Conservation (phyloP, 2,888 invertebrate genomes). For the Andrena bicolor region DNA sequence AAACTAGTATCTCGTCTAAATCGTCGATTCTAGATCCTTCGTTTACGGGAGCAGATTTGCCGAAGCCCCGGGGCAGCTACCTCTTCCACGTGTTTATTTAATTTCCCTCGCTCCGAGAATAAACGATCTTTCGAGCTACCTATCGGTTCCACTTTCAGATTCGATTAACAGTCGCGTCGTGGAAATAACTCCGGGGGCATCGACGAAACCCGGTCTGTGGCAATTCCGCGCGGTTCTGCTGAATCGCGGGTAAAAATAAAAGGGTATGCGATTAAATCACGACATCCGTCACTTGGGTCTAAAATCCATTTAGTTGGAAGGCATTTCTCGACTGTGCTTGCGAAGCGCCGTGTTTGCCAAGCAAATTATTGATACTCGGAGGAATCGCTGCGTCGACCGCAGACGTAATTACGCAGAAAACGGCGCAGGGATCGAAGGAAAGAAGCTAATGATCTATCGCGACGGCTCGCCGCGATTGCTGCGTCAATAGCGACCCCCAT, state of each 20-base stretch:
- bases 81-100: conserved; percentile 42
- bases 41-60: conserved; percentile 33
- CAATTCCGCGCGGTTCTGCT: conserved; percentile 15
- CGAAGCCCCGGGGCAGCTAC: background rate
- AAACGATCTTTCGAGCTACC: conserved; percentile 32
- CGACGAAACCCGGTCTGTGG: background rate
- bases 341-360: too few species aligned
- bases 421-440: conserved; percentile 8
- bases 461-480: background rate
- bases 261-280: background rate
- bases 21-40: conserved; percentile 36
- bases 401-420: conserved; percentile 4
- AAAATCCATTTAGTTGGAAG: too few species aligned
- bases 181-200: conserved; percentile 10
- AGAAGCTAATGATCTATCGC: background rate
- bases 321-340: too few species aligned
- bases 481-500: conserved; percentile 14
- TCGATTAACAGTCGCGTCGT: conserved; percentile 38
- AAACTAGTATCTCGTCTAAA: conserved; percentile 41
- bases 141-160: conserved; percentile 19
- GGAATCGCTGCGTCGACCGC: background rate
- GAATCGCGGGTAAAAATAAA: background rate
- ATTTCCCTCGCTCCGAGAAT: conserved; percentile 34
- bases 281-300: background rate
- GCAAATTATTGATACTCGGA: background rate